Evolutionary conservation across 2,797 vertebrate genomes (phyloP).

Genomic region (Lacerta bilineata): DNA sequence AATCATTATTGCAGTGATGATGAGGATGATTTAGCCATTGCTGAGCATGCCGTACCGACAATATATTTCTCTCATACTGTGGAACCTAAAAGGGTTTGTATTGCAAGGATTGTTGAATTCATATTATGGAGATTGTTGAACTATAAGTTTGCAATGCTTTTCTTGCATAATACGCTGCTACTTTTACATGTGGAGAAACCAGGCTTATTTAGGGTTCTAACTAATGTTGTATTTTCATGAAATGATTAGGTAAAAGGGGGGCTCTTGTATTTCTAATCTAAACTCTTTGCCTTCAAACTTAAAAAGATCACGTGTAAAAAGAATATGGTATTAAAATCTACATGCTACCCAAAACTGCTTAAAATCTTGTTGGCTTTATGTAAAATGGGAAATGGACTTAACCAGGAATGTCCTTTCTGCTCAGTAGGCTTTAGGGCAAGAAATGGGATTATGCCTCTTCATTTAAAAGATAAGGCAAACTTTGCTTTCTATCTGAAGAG

Average conservation of each 20-base stretch:
- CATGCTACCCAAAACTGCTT: neutral
- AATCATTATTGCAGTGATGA: constrained; percentile 72
- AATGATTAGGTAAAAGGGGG: neutral
- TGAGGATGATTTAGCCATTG: constrained; percentile 69
- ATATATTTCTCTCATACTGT: constrained; percentile 96
- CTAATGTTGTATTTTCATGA: neutral
- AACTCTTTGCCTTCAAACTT: neutral
- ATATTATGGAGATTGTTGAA: constrained; percentile 21
- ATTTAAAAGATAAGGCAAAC: neutral
- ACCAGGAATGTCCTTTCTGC: neutral
- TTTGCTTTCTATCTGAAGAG: neutral
- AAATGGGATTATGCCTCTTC: neutral
- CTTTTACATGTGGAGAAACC: neutral
- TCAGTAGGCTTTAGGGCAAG: neutral
- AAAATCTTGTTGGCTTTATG: neutral
- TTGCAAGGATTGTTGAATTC: constrained; percentile 32
- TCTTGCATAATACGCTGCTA: neutral
- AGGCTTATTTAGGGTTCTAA: neutral
- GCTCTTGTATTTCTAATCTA: neutral
- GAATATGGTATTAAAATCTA: neutral
- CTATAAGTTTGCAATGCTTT: neutral
- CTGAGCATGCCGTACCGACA: constrained; percentile 82
- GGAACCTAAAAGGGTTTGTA: constrained; percentile 95
- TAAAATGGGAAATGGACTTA: neutral
- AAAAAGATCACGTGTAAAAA: neutral